Conservation (phyloP, 2,113 vertebrate species). For the Crotophaga sulcirostris region DNA sequence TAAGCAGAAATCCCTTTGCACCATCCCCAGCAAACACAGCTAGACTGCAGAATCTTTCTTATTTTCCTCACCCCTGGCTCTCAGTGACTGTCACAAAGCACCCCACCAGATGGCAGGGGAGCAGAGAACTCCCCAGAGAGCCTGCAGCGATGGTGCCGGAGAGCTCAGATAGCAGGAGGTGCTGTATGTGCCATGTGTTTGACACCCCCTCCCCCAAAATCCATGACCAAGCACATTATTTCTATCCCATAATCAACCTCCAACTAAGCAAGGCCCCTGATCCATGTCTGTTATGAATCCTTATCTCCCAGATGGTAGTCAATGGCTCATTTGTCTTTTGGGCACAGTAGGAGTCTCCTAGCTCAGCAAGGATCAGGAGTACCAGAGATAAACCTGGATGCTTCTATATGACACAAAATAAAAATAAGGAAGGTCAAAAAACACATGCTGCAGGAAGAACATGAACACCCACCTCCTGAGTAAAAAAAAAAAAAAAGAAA, state of each 20-base stretch:
- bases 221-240: constrained; percentile 1
- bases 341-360: background rate
- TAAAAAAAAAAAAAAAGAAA: background rate
- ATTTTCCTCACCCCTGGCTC: background rate
- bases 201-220: background rate
- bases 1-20: background rate
- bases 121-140: background rate
- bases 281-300: background rate
- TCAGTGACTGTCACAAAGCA: background rate
- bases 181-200: background rate
- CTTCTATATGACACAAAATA: background rate
- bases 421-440: background rate
- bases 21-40: background rate
- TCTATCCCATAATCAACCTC: background rate
- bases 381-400: background rate
- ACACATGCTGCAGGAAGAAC: background rate
- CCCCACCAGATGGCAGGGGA: background rate
- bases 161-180: background rate
- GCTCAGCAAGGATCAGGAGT: background rate
- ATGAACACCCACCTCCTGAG: background rate
- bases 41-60: background rate
- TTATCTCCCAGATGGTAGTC: background rate
- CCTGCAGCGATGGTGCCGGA: background rate
- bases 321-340: constrained; percentile 1
- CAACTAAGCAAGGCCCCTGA: background rate